Evolutionary conservation across 37 sponge, comb jelly and placozoan species (phyloP).

Genomic region (Agelas oroides): DNA sequence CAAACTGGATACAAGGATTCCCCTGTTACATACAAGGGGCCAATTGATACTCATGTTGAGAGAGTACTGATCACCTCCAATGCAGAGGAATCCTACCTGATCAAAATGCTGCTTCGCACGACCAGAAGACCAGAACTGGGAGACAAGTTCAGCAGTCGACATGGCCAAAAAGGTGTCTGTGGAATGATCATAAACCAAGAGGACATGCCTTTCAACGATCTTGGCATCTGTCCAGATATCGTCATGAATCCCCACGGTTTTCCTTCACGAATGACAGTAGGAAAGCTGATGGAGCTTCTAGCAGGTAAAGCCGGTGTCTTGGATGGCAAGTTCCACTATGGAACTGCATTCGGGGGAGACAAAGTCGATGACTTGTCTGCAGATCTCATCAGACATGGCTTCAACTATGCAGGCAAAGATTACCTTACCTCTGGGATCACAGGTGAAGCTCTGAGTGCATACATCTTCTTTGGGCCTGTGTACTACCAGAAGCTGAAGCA

Average conservation of each 20-base stretch:
- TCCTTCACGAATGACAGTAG: constrained; percentile 99
- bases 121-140: constrained; percentile 96
- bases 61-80: constrained; percentile 93
- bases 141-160: constrained; percentile 99
- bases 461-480: constrained; percentile 98
- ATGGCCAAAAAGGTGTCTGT: constrained; percentile 99
- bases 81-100: constrained; percentile 83
- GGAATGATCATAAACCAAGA: constrained; percentile 96
- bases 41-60: constrained; percentile 83
- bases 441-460: constrained; percentile 92
- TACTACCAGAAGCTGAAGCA: constrained; percentile 99
- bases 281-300: constrained; percentile 96
- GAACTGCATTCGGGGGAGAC: constrained; percentile 95
- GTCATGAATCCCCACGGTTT: constrained; percentile 99
- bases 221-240: constrained; percentile 92
- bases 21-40: constrained; percentile 88
- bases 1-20: constrained; percentile 74
- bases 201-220: constrained; percentile 97
- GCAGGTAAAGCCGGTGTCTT: constrained; percentile 95
- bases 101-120: constrained; percentile 89
- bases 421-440: constrained; percentile 96
- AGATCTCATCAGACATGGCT: constrained; percentile 86
- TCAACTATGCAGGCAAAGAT: constrained; percentile 98
- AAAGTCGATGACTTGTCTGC: constrained; percentile 82
- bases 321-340: constrained; percentile 92